Conservation (phyloP, 2,888 invertebrate genomes). For the Andricus quercusramuli region DNA sequence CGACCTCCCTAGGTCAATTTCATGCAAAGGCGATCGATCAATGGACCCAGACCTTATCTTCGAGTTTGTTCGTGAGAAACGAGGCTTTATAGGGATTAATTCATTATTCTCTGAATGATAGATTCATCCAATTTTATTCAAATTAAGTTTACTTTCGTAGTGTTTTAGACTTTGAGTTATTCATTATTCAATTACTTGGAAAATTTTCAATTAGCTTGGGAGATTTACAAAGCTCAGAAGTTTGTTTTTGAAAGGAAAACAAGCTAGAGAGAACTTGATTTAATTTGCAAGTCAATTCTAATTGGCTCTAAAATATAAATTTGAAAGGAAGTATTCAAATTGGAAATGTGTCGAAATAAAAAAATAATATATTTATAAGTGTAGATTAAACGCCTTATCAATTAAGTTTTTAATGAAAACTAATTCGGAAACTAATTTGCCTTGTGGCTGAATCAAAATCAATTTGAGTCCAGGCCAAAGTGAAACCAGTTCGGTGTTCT, state of each 20-base stretch:
- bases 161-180: background rate
- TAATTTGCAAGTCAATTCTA: too few species aligned
- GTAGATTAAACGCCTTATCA: background rate
- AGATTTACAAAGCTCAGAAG: background rate
- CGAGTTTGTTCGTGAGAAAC: background rate
- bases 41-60: background rate
- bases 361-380: too few species aligned
- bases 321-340: too few species aligned
- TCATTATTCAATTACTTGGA: background rate
- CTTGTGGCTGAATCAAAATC: background rate
- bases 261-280: too few species aligned
- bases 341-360: too few species aligned
- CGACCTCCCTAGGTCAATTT: background rate
- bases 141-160: background rate
- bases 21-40: background rate
- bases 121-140: background rate
- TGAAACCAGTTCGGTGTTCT: constrained; percentile 14
- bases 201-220: background rate
- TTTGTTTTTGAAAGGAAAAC: background rate
- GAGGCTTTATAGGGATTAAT: background rate
- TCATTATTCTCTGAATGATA: background rate
- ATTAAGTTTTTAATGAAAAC: background rate
- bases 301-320: too few species aligned
- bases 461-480: constrained; percentile 5
- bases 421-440: constrained; percentile 23